Evolutionary conservation across 2,113 vertebrate genomes (phyloP).

Genomic region (Erythrolamprus reginae): DNA sequence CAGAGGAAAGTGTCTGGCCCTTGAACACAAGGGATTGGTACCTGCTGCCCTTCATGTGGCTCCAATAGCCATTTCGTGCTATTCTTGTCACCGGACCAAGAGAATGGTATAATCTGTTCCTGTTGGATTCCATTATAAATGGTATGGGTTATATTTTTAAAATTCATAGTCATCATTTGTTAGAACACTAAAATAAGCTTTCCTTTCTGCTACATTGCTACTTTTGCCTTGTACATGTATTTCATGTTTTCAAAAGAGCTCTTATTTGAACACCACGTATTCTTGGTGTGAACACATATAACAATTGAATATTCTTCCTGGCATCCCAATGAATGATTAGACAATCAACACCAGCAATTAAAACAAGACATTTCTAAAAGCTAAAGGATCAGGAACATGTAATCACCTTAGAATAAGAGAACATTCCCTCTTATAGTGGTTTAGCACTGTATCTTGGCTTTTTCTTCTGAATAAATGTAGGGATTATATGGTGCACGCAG

Average conservation of each 20-base stretch:
- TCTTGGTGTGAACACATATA: constrained; percentile 19
- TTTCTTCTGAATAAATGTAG: background rate
- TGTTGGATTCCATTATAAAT: constrained; percentile 94
- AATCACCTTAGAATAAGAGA: background rate
- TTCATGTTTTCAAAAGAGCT: constrained; percentile 35
- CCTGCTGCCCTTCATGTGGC: constrained; percentile 97
- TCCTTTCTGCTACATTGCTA: constrained; percentile 41
- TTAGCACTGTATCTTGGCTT: background rate
- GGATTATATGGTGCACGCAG: background rate
- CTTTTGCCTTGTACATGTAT: constrained; percentile 15
- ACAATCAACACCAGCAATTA: background rate
- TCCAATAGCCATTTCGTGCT: constrained; percentile 95
- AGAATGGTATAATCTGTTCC: constrained; percentile 99
- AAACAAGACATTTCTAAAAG: background rate
- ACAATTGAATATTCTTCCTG: constrained; percentile 10
- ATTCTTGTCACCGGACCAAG: constrained; percentile 95
- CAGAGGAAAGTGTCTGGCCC: constrained; percentile 64
- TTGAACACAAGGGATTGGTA: constrained; percentile 74
- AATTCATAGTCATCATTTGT: constrained; percentile 61
- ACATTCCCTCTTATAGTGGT: background rate
- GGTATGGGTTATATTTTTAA: constrained; percentile 68
- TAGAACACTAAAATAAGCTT: constrained; percentile 56
- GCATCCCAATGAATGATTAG: background rate
- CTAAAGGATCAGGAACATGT: background rate
- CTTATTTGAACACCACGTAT: constrained; percentile 5